Evolutionary conservation across 2,888 invertebrate genomes (phyloP).

Genomic region (Malthinus flaveolus): DNA sequence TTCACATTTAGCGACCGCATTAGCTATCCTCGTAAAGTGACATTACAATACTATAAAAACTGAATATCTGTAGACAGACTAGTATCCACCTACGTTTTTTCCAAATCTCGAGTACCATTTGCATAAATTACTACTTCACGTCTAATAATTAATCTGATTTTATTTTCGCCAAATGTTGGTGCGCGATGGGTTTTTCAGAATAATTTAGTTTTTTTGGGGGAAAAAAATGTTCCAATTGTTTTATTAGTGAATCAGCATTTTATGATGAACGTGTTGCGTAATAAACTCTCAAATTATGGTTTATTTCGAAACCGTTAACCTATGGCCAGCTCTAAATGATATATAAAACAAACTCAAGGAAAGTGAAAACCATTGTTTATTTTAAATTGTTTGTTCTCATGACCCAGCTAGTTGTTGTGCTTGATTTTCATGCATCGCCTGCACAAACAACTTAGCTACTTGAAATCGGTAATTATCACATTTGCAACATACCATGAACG

Average conservation of each 20-base stretch:
- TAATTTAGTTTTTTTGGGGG: no score
- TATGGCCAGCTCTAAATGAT: constrained; percentile 41
- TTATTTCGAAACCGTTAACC: constrained; percentile 25
- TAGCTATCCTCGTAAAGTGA: no score
- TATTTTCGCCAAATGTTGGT: no score
- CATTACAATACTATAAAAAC: no score
- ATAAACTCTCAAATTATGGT: constrained; percentile 21
- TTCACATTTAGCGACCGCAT: no score
- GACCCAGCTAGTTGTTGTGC: constrained; percentile 39
- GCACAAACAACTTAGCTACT: constrained; percentile 34
- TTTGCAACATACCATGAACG: constrained; percentile 15
- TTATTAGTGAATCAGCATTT: constrained; percentile 7
- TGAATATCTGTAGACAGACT: no score
- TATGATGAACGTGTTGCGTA: constrained; percentile 12
- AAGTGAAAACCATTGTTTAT: constrained; percentile 53
- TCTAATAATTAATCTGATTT: no score
- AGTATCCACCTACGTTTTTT: no score
- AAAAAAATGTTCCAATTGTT: not conserved
- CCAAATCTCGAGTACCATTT: no score
- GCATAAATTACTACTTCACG: no score
- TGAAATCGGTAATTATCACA: constrained; percentile 27
- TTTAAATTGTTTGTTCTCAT: constrained; percentile 42
- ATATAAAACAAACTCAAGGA: constrained; percentile 51
- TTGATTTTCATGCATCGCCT: constrained; percentile 43
- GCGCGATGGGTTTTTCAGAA: no score